Percentiles rank a stretch among this genome's conserved stretches.
Conservation (phyloP, 2,113 vertebrate species). For the Vulpes ferrilata region DNA sequence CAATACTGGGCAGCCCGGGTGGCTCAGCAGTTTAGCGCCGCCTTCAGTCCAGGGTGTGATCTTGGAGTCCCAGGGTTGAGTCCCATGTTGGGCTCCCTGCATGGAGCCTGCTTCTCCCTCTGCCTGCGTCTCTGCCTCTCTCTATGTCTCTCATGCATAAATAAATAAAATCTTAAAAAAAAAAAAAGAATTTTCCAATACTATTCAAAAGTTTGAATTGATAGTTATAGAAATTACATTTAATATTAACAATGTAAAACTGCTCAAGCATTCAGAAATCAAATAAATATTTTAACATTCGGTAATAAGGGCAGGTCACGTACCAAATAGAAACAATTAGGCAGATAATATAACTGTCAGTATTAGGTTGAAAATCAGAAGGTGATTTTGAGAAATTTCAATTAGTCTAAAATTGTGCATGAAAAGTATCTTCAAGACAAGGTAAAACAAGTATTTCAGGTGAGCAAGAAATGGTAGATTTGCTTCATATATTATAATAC, state of each 20-base stretch:
- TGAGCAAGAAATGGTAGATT: neutral
- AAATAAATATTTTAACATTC: neutral
- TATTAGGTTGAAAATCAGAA: neutral
- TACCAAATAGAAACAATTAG: neutral
- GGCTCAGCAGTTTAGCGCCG: too few species aligned
- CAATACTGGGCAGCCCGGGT: neutral
- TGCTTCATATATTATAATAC: neutral
- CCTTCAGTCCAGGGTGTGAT: too few species aligned
- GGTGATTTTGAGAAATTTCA: neutral
- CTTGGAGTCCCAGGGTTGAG: too few species aligned
- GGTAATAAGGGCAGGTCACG: neutral
- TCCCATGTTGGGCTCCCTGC: too few species aligned
- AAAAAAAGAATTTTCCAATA: neutral
- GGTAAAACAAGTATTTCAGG: neutral
- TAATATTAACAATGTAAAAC: neutral
- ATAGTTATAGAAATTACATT: neutral
- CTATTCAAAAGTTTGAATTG: neutral
- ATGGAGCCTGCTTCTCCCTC: too few species aligned
- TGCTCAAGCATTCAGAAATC: neutral
- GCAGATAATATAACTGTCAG: neutral
- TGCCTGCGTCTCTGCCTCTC: too few species aligned
- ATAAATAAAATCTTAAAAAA: too few species aligned
- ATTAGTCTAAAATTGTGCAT: neutral
- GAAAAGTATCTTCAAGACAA: neutral
- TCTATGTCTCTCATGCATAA: too few species aligned